A percentile compares a stretch with the other conserved stretches of the same genome.
Conservation (phyloP, 2,888 invertebrate genomes). For the Elysia crispata region DNA sequence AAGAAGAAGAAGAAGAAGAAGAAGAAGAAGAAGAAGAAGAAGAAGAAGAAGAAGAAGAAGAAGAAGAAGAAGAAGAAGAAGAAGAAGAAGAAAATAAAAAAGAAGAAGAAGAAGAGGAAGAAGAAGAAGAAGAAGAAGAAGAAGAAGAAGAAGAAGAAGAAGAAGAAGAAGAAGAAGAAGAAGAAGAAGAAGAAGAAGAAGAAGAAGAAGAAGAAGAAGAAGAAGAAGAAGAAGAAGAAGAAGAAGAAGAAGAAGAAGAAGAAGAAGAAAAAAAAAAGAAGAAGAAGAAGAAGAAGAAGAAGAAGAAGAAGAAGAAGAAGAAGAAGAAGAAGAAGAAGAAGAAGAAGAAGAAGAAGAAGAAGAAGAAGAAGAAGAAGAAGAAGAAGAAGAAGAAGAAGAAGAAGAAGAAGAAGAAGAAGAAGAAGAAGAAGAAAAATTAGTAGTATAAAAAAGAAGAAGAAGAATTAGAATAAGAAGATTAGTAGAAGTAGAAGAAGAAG, state of each 20-base stretch:
- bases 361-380: slow-evolving; percentile 35
- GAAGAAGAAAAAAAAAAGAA: slow-evolving; percentile 11
- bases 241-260: slow-evolving; percentile 28
- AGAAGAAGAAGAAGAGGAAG: neutral
- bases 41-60: neutral
- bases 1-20: too few relatives aligned
- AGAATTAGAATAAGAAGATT: neutral
- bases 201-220: slow-evolving; percentile 32
- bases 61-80: neutral
- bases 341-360: slow-evolving; percentile 31
- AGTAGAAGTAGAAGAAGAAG: slow-evolving; percentile 22
- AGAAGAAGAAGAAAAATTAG: slow-evolving; percentile 29
- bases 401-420: slow-evolving; percentile 22
- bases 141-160: neutral
- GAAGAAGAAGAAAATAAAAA: too few relatives aligned
- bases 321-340: slow-evolving; percentile 27
- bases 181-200: neutral
- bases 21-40: too few relatives aligned
- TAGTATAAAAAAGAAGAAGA: slow-evolving; percentile 7
- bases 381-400: slow-evolving; percentile 29
- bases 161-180: neutral
- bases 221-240: slow-evolving; percentile 35
- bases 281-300: slow-evolving; percentile 1
- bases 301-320: slow-evolving; percentile 5
- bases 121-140: neutral